Conservation (phyloP, 23 tunicate species). For the Trididemnum clinides region DNA sequence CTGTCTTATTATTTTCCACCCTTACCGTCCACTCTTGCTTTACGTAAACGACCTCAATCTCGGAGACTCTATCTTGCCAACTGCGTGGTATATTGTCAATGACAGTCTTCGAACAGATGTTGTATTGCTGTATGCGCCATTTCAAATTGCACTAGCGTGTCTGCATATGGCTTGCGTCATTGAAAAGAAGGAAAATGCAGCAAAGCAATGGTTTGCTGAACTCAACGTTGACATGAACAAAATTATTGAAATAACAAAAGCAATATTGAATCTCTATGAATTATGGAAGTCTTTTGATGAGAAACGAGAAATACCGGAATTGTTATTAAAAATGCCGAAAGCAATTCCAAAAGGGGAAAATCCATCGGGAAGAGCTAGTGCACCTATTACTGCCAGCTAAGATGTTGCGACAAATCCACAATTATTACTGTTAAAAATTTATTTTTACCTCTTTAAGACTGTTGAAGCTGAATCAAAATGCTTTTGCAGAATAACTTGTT, state of each 20-base stretch:
- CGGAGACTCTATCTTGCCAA: constrained; percentile 54
- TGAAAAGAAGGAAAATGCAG: constrained; percentile 49
- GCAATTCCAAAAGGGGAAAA: constrained; percentile 31
- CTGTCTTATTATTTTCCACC: constrained; percentile 90
- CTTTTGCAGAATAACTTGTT: too few species aligned
- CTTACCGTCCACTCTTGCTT: constrained; percentile 84
- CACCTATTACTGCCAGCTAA: constrained; percentile 15
- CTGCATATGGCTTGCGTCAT: constrained; percentile 88
- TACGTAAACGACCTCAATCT: constrained; percentile 56
- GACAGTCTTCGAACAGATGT: constrained; percentile 93
- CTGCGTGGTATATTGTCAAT: constrained; percentile 93
- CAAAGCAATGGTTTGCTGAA: constrained; percentile 94
- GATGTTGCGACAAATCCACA: too few species aligned
- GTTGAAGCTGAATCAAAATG: too few species aligned
- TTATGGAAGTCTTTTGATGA: constrained; percentile 83
- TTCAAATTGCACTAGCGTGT: constrained; percentile 83
- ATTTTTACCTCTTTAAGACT: too few species aligned
- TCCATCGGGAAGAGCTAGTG: constrained; percentile 32
- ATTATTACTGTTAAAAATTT: too few species aligned
- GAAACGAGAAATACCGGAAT: constrained; percentile 55
- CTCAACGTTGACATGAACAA: constrained; percentile 83
- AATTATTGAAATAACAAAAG: constrained; percentile 77
- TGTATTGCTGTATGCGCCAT: constrained; percentile 82
- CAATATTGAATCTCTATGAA: constrained; percentile 72
- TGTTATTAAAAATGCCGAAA: constrained; percentile 83